Conservation (phyloP, 2,888 invertebrate species). For the Ophonus ardosiacus region DNA sequence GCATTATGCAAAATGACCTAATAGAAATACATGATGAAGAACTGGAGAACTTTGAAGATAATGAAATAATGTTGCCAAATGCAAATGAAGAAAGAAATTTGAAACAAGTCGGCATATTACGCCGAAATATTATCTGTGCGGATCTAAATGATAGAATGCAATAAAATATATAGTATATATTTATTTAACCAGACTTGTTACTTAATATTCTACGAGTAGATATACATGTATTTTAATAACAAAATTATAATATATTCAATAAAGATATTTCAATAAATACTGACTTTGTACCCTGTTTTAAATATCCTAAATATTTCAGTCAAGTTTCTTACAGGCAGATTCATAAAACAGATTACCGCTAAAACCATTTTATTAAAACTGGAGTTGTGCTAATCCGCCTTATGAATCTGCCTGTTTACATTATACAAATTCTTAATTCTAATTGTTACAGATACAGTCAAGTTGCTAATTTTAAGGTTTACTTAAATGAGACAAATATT, state of each 20-base stretch:
- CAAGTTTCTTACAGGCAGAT: background rate
- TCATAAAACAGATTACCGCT: background rate
- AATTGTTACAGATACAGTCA: too few species aligned
- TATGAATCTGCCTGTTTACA: background rate
- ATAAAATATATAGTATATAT: background rate
- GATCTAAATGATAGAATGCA: background rate
- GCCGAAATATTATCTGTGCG: background rate
- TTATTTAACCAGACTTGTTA: background rate
- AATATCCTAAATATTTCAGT: background rate
- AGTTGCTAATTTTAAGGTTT: too few species aligned
- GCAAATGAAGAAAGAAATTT: conserved; percentile 31
- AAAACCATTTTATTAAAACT: background rate
- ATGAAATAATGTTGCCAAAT: background rate
- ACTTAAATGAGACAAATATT: too few species aligned
- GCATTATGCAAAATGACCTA: conserved; percentile 15
- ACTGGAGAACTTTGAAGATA: background rate
- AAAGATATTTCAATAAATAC: background rate
- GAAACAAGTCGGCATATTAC: conserved; percentile 28
- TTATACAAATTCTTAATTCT: background rate
- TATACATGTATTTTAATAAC: background rate
- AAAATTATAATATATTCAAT: background rate
- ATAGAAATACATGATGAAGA: conserved; percentile 6
- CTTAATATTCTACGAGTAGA: background rate
- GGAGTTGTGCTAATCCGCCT: background rate
- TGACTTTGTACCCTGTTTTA: background rate